A percentile compares a stretch with the other conserved stretches of the same genome.
Evolutionary conservation across 2,888 invertebrate species (phyloP).

Genomic region (Limenitis camilla): DNA sequence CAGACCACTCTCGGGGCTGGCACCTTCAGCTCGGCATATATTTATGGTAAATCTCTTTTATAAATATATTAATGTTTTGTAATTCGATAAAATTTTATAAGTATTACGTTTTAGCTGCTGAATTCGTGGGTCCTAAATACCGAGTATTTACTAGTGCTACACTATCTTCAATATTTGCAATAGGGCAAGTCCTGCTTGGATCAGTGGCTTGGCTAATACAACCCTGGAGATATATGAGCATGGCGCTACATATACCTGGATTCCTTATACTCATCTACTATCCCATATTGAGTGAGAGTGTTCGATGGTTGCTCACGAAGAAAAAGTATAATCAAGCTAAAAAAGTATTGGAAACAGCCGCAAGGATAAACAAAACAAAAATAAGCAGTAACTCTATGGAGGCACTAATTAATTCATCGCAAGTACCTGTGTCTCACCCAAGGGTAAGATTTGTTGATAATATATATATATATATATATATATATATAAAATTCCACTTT

Average conservation of each 20-base stretch:
- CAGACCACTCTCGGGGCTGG: conserved; percentile 72
- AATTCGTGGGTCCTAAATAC: conserved; percentile 82
- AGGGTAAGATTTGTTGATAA: conserved; percentile 10
- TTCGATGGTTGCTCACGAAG: conserved; percentile 83
- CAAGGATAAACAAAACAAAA: conserved; percentile 13
- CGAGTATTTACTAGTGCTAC: conserved; percentile 81
- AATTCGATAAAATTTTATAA: not conserved
- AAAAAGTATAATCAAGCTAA: conserved; percentile 76
- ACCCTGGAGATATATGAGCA: conserved; percentile 80
- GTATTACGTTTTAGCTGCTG: conserved; percentile 54
- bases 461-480: no score
- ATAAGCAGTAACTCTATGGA: conserved; percentile 17
- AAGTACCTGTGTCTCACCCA: not conserved
- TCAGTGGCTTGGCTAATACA: conserved; percentile 77
- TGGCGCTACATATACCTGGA: conserved; percentile 79
- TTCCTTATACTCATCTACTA: conserved; percentile 78
- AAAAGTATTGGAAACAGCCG: conserved; percentile 39
- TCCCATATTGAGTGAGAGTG: conserved; percentile 78
- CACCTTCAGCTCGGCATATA: conserved; percentile 70
- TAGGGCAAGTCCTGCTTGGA: conserved; percentile 81
- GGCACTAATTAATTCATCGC: conserved; percentile 7
- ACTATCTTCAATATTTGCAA: conserved; percentile 80
- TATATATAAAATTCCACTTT: no score
- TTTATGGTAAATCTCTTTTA: conserved; percentile 40
- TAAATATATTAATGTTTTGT: not conserved